These are phyloP conservation scores for Eclectus roratus DNA, from an alignment of 2,113 vertebrate species.

Conservation along the genomic window DNA sequence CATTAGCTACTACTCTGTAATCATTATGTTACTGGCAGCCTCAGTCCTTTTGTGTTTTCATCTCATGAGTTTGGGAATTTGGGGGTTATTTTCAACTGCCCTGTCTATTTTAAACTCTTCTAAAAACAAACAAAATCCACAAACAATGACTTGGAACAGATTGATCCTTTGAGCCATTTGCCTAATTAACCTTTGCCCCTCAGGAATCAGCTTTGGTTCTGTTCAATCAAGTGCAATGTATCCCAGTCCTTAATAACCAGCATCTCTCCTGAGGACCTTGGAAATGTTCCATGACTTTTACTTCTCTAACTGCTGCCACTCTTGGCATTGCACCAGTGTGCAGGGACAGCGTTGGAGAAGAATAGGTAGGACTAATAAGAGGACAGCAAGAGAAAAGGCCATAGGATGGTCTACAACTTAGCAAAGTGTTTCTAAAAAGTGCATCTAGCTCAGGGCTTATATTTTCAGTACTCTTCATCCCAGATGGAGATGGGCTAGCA, in stretches of 20 bases:
- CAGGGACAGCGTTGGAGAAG: not conserved
- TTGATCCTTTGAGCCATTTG: conserved; percentile 15
- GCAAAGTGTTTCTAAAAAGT: not conserved
- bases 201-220: conserved; percentile 22
- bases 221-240: not conserved
- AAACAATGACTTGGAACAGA: conserved; percentile 20
- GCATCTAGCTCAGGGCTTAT: not conserved
- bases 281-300: not conserved
- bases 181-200: conserved; percentile 43
- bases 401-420: not conserved
- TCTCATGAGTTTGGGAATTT: not conserved
- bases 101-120: conserved; percentile 1
- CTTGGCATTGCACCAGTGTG: not conserved
- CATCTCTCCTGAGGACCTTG: not conserved
- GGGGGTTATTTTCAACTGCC: not conserved
- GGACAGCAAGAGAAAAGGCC: not conserved
- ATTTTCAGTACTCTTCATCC: not conserved
- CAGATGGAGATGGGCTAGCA: not conserved
- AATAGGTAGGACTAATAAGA: not conserved
- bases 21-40: not conserved
- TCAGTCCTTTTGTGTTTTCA: not conserved
- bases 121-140: not conserved
- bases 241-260: not conserved
- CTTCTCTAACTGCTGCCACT: not conserved
- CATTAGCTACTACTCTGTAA: not conserved